phyloP scores from a whole-genome alignment of 1,140 invertebrate genomes.

The Diachasma alloeum region DNA sequence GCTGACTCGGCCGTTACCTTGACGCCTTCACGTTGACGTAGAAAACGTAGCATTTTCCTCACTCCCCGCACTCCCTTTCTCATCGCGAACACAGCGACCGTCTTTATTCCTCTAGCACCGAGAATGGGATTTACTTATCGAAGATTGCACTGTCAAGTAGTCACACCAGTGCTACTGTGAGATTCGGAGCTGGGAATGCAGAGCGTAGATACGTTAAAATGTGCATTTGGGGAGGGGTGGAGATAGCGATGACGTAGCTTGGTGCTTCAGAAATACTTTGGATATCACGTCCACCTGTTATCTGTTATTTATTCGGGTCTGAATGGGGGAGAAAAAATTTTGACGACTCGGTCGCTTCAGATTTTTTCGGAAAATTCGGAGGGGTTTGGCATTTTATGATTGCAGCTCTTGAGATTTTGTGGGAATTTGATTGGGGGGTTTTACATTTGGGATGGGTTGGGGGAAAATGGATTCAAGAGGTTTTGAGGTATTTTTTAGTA shows the following conservation, averaged over 20 bases:
- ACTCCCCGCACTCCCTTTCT: not conserved
- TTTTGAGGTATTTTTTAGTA: too few relatives aligned
- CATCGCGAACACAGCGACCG: not conserved
- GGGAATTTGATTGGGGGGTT: too few relatives aligned
- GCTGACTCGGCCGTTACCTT: constrained; percentile 18
- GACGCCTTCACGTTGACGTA: not conserved
- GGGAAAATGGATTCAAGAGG: too few relatives aligned
- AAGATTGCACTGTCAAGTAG: constrained; percentile 32
- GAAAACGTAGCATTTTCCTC: not conserved
- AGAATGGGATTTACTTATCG: constrained; percentile 31
- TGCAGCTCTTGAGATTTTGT: too few relatives aligned
- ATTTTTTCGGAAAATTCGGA: too few relatives aligned
- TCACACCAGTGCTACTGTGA: not conserved
- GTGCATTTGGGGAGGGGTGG: not conserved
- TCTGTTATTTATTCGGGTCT: not conserved
- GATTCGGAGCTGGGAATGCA: not conserved
- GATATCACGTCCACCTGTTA: constrained; percentile 2
- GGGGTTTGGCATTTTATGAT: too few relatives aligned
- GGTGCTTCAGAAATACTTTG: not conserved
- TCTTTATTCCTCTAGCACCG: constrained; percentile 8
- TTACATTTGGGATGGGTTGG: too few relatives aligned
- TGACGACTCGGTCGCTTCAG: too few relatives aligned
- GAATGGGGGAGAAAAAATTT: too few relatives aligned
- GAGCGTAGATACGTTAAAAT: not conserved
- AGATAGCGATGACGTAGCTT: not conserved